Conservation (phyloP, 2,888 invertebrate species). For the Limnephilus auricula region DNA sequence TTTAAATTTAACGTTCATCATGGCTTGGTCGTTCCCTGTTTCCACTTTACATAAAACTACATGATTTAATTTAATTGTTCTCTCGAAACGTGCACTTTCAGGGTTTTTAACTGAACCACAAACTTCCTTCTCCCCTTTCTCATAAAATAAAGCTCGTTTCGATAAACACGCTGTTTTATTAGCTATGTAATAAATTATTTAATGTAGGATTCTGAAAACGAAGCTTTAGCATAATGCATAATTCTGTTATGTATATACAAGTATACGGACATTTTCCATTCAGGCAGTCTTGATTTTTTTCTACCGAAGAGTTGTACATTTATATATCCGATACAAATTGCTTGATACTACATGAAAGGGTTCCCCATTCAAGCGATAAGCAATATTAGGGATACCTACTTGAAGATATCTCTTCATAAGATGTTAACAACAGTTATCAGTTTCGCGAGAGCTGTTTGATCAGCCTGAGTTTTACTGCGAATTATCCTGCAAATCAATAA, state of each 20-base stretch:
- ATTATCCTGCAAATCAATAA: conserved; percentile 13
- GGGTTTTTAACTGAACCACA: background rate
- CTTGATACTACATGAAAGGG: background rate
- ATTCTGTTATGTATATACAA: background rate
- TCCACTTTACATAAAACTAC: background rate
- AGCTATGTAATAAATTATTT: background rate
- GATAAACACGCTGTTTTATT: background rate
- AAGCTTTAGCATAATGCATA: background rate
- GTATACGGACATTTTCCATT: background rate
- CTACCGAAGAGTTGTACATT: background rate
- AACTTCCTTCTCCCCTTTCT: background rate
- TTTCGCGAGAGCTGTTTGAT: conserved; percentile 5
- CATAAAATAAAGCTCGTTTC: background rate
- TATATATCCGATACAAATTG: background rate
- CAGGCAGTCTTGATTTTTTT: background rate
- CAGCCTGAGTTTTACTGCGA: conserved; percentile 30
- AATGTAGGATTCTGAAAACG: background rate
- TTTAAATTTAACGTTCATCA: background rate
- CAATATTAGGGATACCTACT: background rate
- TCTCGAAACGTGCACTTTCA: background rate
- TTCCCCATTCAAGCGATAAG: background rate
- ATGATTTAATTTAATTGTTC: background rate
- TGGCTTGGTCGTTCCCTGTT: background rate
- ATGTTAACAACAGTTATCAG: background rate
- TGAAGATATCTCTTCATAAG: background rate